These are phyloP conservation scores for Abrostola triplasia DNA, from an alignment of 2,888 invertebrate species.

Conservation along the genomic window DNA sequence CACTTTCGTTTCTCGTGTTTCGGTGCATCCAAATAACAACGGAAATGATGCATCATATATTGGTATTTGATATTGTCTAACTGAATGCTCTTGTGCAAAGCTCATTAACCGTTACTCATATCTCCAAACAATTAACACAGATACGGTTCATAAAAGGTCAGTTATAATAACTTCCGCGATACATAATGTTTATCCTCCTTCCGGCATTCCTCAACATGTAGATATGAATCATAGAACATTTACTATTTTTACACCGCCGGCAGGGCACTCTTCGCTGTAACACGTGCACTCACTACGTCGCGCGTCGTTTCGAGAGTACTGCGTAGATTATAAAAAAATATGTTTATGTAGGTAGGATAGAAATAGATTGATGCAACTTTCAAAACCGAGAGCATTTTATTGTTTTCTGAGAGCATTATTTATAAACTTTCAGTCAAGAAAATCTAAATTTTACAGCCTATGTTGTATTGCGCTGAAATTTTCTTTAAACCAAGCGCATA, in stretches of 20 bases:
- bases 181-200: conserved; percentile 36
- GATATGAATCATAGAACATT: conserved; percentile 31
- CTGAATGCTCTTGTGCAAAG: not conserved
- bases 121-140: conserved; percentile 21
- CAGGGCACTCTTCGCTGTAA: conserved; percentile 12
- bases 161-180: conserved; percentile 34
- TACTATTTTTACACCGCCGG: conserved; percentile 35
- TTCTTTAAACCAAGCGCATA: too few relatives aligned
- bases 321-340: not conserved
- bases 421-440: not conserved
- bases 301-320: conserved; percentile 1
- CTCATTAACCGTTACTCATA: conserved; percentile 1
- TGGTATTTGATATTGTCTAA: not conserved
- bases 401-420: not conserved
- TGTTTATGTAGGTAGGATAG: not conserved
- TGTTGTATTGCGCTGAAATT: too few relatives aligned
- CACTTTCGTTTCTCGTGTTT: too few relatives aligned
- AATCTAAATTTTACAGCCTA: not conserved
- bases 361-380: not conserved
- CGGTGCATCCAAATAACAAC: not conserved
- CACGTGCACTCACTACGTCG: conserved; percentile 22
- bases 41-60: not conserved
- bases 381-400: not conserved
- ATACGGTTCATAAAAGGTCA: conserved; percentile 36
- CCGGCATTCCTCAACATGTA: conserved; percentile 38